A percentile compares a stretch with the other conserved stretches of the same genome.
Evolutionary conservation across 2,113 vertebrate genomes (phyloP).

Genomic region (Tetraodon nigroviridis): DNA sequence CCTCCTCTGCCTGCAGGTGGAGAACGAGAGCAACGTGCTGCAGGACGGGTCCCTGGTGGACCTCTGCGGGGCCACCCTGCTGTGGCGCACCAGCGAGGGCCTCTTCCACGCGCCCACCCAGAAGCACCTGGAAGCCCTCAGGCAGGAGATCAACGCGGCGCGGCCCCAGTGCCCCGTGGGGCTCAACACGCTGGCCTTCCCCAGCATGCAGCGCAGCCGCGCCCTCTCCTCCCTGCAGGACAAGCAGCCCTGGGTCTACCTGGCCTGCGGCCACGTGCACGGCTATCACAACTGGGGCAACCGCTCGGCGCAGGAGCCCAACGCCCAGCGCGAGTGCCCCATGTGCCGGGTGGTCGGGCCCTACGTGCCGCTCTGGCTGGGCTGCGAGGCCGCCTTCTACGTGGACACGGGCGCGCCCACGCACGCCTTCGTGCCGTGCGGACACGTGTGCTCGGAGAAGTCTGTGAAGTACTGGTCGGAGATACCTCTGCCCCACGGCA

Average conservation of each 20-base stretch:
- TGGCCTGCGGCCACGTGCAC: slow-evolving; percentile 94
- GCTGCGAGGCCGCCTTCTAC: slow-evolving; percentile 93
- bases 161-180: slow-evolving; percentile 95
- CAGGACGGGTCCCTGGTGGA: slow-evolving; percentile 95
- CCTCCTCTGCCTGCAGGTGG: slow-evolving; percentile 76
- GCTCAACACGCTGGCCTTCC: slow-evolving; percentile 94
- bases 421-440: slow-evolving; percentile 91
- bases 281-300: slow-evolving; percentile 99
- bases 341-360: slow-evolving; percentile 95
- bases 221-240: slow-evolving; percentile 93
- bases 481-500: slow-evolving; percentile 94
- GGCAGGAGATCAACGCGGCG: slow-evolving; percentile 94
- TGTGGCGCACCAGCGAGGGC: slow-evolving; percentile 94
- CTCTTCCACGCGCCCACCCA: slow-evolving; percentile 92
- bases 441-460: slow-evolving; percentile 97
- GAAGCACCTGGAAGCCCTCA: slow-evolving; percentile 95
- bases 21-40: slow-evolving; percentile 91
- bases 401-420: slow-evolving; percentile 93
- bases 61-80: slow-evolving; percentile 91
- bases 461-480: slow-evolving; percentile 95
- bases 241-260: slow-evolving; percentile 95
- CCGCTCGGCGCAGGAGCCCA: slow-evolving; percentile 85
- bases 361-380: slow-evolving; percentile 95
- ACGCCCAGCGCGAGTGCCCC: slow-evolving; percentile 87
- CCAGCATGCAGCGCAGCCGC: slow-evolving; percentile 92